Evolutionary conservation across 2,888 invertebrate genomes (phyloP), one percentile per base, ranked within the genome.

Genomic region (Candidula unifasciata): DNA sequence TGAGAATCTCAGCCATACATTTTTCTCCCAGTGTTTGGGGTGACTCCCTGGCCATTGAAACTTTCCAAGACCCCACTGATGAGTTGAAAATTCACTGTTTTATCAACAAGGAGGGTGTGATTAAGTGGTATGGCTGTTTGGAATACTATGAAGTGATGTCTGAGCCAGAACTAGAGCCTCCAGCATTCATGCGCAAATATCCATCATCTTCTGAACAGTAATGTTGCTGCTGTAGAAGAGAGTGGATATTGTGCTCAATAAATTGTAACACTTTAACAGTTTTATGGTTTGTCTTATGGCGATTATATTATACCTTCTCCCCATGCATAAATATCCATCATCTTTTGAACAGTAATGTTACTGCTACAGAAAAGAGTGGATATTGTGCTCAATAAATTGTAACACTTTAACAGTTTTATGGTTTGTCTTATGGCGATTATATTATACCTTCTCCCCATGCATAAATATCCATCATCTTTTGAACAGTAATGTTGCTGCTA

Each of bases 81-180:
- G 84, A 82, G 6, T 37, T 84, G 54, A 85, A 74, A 54, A n/a
- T 87, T n/a, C 86, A 87, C 27, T 86, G 87, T 44, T 84, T 82
- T 33, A 69, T 85, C 44, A 74, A 86, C 66, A 87, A 84, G 54
- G 77, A 80, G 37, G 86, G 86, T 16, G 10, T n/a, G 0, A 80
- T 86, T 30, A 83, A 85, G 73, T 87, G 87, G 87, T 87, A 87
- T 68, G 87, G 85, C 1, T 87, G 86, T 81, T 35, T 86, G 18
- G 87, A 87, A 71, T 87, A 84, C 60, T 87, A 85, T 69, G 77
- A 85, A 64, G 44, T 54, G 8, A 44, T 69, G 78, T 69, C 2
- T 44, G 77, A 81, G 33, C 77, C 85, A n/a, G 80, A 80, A 60
- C n/a, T 77, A n/a, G 81, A 85, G 35, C 35, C 81, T 27, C 68